Conservation (phyloP, 1,140 invertebrate genomes). For the Hormaphis cornu region DNA sequence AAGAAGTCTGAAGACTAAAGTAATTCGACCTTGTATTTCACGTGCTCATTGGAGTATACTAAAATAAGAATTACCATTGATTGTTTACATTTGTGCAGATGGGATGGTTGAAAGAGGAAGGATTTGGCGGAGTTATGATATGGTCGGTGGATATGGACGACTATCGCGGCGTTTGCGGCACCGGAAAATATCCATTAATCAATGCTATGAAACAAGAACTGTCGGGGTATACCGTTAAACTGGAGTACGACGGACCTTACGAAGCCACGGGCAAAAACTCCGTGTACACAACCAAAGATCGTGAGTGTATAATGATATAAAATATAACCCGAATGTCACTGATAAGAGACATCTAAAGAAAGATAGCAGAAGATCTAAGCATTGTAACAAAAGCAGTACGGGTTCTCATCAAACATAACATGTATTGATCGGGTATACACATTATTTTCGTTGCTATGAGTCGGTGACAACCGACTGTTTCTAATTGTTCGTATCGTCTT, state of each 20-base stretch:
- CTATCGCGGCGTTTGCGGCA: constrained; percentile 80
- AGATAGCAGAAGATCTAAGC: too few species aligned
- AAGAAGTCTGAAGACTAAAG: constrained; percentile 83
- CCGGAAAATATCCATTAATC: constrained; percentile 80
- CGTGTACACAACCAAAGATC: constrained; percentile 75
- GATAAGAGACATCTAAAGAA: too few species aligned
- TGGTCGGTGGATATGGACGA: constrained; percentile 97
- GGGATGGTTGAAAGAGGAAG: constrained; percentile 86
- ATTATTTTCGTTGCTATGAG: too few species aligned
- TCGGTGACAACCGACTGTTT: too few species aligned
- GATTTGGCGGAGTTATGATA: constrained; percentile 93
- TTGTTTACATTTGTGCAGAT: constrained; percentile 51
- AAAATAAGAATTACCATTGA: not conserved
- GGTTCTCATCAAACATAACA: too few species aligned
- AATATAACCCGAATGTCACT: not conserved
- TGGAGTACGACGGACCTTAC: constrained; percentile 81
- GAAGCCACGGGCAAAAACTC: constrained; percentile 60
- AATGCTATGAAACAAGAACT: constrained; percentile 78
- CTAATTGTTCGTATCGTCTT: too few species aligned
- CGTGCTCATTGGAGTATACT: not conserved
- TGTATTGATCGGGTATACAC: too few species aligned
- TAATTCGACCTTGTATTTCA: constrained; percentile 42
- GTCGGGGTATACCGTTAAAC: constrained; percentile 66
- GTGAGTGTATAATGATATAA: constrained; percentile 50
- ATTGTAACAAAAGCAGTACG: too few species aligned